Evolutionary conservation across 2,113 vertebrate species (phyloP), one percentile per base, ranked within the genome.

Genomic region (Zosterops hypoxanthus): DNA sequence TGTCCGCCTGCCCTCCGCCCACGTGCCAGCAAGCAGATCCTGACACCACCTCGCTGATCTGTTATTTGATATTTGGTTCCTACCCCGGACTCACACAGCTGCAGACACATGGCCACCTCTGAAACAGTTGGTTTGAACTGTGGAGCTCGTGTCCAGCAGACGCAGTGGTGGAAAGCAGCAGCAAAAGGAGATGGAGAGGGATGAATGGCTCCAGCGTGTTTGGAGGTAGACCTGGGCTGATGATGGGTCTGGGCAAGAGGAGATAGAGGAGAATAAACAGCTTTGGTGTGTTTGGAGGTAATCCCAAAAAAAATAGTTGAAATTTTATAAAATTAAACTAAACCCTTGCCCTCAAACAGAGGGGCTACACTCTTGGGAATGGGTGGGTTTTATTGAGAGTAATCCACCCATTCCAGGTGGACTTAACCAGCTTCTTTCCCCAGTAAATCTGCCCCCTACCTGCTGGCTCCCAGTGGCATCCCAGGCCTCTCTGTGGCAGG

Each of bases 401-500:
- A 59, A 34, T 21, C 11, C n/a, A 24, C 12, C 11, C 6, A 0
- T 39, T 77, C n/a, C 34, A 47, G 47, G 23, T 11, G 11, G 9
- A 15, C 1, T 41, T n/a, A 47, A 11, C 34, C 23, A 72, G 22
- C 31, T 34, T 69, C 42, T 50, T 77, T 83, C 10, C 25, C 26
- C 50, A 44, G 18, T 55, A 69, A 77, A 82, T 34, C 72, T 87
- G 34, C 50, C 36, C 41, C 8, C 14, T 85, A 19, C n/a, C 36
- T 12, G 2, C 60, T 53, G 25, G 19, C 41, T 56, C n/a, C 11
- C 20, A 0, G 0, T 69, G 78, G 49, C 47, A 71, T 72, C 60
- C 44, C 19, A 3, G 33, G 33, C 55, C 65, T 24, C 31, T 71
- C 69, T 0, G 0, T 8, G 36, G 29, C 68, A 28, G 5, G 11